phyloP scores from a whole-genome alignment of 2,797 vertebrate genomes.

The Sebastolobus altivelis region DNA sequence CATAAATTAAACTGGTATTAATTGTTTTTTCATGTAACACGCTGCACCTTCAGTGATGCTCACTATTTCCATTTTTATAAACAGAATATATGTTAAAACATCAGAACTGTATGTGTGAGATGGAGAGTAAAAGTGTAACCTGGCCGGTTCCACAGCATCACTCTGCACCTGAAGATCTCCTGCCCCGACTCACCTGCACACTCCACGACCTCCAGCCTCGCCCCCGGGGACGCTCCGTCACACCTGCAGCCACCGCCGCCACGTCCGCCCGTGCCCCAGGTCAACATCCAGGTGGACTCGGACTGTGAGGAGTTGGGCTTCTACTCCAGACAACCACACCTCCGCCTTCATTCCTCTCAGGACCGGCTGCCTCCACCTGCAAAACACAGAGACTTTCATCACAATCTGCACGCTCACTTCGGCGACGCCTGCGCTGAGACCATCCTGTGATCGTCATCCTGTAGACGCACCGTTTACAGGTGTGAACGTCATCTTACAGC shows the following conservation, averaged over 20 bases:
- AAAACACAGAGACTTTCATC: conserved; percentile 5
- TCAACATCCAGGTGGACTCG: conserved; percentile 90
- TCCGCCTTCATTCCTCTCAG: conserved; percentile 1
- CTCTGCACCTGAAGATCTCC: conserved; percentile 92
- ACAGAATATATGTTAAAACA: not conserved
- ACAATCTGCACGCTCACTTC: conserved; percentile 32
- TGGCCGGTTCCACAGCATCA: conserved; percentile 82
- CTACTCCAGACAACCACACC: conserved; percentile 34
- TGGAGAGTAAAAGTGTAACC: conserved; percentile 47
- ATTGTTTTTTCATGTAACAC: not conserved
- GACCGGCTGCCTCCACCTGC: not conserved
- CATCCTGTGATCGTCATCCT: conserved; percentile 27
- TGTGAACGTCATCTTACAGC: no score
- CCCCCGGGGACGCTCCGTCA: conserved; percentile 30
- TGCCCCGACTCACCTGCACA: conserved; percentile 88
- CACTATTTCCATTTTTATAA: no score
- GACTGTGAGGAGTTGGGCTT: conserved; percentile 83
- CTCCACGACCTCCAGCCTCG: conserved; percentile 69
- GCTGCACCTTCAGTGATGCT: not conserved
- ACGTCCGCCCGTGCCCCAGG: conserved; percentile 79
- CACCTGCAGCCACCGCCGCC: conserved; percentile 48
- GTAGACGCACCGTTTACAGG: fast-evolving
- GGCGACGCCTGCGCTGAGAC: conserved; percentile 85
- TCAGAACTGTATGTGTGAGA: not conserved
- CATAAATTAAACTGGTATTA: not conserved